Base-by-base conservation (phyloP, 2,113 vertebrate genomes). In the Gadus macrocephalus region DNA sequence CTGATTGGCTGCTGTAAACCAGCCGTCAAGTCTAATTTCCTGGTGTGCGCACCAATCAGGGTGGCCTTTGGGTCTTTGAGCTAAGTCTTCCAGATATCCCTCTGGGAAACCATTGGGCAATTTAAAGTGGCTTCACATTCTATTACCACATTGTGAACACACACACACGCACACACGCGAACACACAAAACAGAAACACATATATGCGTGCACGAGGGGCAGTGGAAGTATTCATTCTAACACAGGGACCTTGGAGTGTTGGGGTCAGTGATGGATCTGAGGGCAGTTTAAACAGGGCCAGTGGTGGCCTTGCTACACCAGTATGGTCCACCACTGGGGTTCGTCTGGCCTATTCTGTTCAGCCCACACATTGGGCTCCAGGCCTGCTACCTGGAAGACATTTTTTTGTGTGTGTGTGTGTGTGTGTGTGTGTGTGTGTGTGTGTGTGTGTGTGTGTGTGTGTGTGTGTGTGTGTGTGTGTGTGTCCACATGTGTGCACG, bases 11-110 rank as follows among this genome's bases (percentile, higher is more conserved):
- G 27, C 31, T 66, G 71, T 56, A 67, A 35, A 72, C 69, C 78
- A 53, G 74, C 73, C 84, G 87, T 91, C 86, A 78, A 35, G 28
- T 90, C 77, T 74, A 81, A 92, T 91, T 90, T 89, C 85, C 83
- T 80, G 69, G 27, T n/a, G 25, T 42, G 65, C 82, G 27, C 61
- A 82, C 90, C 84, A 89, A 85, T 80, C 83, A 64, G 61, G 76
- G 80, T 69, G 71, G 80, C 80, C 81, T 7, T 7, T 35, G 78
- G 77, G 82, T 75, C 79, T 83, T 78, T 87, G 80, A 87, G 81
- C 82, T 67, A 70, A 35, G 69, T 66, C 68, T 63, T 87, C 76
- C 70, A 72, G 77, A 83, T 75, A 81, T 81, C 75, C 59, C 85
- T 63, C 53, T 67, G 62, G 42, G 64, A 62, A 75, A 75, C 63